Percentiles rank a stretch among this genome's conserved stretches.
Evolutionary conservation across 1,140 invertebrate species (phyloP).

Genomic region (Arctopsyche grandis): DNA sequence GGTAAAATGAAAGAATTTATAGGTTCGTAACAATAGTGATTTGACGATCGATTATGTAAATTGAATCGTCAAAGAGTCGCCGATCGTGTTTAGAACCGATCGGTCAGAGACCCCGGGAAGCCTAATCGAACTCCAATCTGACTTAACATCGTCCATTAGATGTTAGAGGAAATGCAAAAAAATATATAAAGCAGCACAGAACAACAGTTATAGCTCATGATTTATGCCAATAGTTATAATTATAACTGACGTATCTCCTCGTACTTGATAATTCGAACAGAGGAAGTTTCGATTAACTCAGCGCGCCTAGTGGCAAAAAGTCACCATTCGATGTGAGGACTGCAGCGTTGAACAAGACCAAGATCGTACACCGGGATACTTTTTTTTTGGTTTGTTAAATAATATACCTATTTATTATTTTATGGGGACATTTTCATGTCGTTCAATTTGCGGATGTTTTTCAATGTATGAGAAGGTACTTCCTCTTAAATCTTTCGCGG

Average conservation of each 20-base stretch:
- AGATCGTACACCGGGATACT: too few relatives aligned
- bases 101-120: constrained; percentile 22
- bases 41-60: constrained; percentile 33
- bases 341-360: too few relatives aligned
- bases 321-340: too few relatives aligned
- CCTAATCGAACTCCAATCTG: constrained; percentile 26
- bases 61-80: constrained; percentile 26
- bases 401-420: background rate
- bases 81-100: constrained; percentile 7
- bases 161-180: constrained; percentile 34
- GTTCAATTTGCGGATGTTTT: background rate
- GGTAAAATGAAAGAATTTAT: background rate
- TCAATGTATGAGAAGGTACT: background rate
- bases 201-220: constrained; percentile 23
- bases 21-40: background rate
- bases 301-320: background rate
- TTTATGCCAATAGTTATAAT: constrained; percentile 34
- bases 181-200: constrained; percentile 3
- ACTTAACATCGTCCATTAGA: constrained; percentile 27
- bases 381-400: background rate
- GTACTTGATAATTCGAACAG: background rate
- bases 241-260: constrained; percentile 22
- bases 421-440: background rate
- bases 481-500: background rate
- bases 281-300: constrained; percentile 15